These are phyloP conservation scores for Hippopotamyrus pictus DNA, from an alignment of 2,797 vertebrate genomes.

Conservation along the genomic window DNA sequence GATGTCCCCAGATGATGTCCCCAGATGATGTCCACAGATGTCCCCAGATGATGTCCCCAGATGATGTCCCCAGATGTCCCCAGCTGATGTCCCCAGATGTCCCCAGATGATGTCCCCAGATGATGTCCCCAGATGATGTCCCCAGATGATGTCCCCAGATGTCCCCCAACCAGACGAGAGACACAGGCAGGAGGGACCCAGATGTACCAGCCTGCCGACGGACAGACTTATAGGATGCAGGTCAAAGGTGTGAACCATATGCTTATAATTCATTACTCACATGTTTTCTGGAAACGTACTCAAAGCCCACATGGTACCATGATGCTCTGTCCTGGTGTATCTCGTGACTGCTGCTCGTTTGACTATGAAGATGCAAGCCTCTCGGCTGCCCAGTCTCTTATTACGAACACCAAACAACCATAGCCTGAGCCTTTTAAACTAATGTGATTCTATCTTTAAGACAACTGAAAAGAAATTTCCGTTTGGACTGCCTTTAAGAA, in stretches of 20 bases:
- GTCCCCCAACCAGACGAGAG: neutral
- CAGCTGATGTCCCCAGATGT: neutral
- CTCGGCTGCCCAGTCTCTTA: neutral
- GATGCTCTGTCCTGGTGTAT: neutral
- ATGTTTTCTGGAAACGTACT: neutral
- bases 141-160: neutral
- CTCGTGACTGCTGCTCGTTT: neutral
- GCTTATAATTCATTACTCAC: neutral
- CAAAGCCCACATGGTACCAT: neutral
- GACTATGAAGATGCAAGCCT: neutral
- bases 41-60: too few relatives aligned
- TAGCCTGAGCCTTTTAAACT: neutral
- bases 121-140: neutral
- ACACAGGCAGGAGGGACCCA: neutral
- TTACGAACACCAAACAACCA: neutral
- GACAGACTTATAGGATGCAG: neutral
- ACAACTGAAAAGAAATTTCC: neutral
- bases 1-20: neutral
- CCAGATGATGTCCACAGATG: neutral
- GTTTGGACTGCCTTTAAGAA: neutral
- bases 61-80: neutral
- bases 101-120: neutral
- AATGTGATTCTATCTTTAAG: neutral
- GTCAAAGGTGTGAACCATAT: neutral
- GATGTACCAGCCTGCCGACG: neutral